phyloP scores from a whole-genome alignment of 2,797 vertebrate genomes.

The Paramormyrops hopkinsi region DNA sequence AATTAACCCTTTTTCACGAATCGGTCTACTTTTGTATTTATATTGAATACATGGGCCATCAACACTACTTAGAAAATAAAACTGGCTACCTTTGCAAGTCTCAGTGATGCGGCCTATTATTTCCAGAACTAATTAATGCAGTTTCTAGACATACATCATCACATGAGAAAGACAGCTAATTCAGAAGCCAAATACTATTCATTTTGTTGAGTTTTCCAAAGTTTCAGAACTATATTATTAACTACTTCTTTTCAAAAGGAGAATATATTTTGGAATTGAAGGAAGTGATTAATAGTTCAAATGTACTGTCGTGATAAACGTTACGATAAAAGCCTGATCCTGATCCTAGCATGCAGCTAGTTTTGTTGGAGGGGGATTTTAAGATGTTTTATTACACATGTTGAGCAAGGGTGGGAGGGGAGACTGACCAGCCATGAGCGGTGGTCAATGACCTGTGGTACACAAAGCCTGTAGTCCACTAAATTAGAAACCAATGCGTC shows the following conservation, averaged over 20 bases:
- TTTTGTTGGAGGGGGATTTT: not conserved
- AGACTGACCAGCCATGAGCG: not conserved
- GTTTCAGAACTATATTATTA: not conserved
- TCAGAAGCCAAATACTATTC: not conserved
- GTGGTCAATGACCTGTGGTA: not conserved
- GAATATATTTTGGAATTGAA: not conserved
- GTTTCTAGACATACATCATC: not conserved
- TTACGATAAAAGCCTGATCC: not conserved
- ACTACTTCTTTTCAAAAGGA: not conserved
- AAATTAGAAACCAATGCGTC: conserved; percentile 40
- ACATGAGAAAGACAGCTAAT: not conserved
- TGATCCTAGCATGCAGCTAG: not conserved
- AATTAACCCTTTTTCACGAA: conserved; percentile 31
- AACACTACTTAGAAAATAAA: not conserved
- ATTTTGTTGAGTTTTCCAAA: not conserved
- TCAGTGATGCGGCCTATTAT: not conserved
- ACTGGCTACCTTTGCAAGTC: not conserved
- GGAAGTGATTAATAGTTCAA: not conserved
- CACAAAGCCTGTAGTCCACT: conserved; percentile 31
- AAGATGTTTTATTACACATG: not conserved
- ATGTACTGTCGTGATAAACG: not conserved
- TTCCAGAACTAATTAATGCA: not conserved
- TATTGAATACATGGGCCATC: not conserved
- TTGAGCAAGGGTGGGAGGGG: not conserved
- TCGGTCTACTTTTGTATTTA: conserved; percentile 14